These are phyloP conservation scores for Limanda limanda DNA, from an alignment of 2,113 vertebrate genomes.

Conservation along the genomic window DNA sequence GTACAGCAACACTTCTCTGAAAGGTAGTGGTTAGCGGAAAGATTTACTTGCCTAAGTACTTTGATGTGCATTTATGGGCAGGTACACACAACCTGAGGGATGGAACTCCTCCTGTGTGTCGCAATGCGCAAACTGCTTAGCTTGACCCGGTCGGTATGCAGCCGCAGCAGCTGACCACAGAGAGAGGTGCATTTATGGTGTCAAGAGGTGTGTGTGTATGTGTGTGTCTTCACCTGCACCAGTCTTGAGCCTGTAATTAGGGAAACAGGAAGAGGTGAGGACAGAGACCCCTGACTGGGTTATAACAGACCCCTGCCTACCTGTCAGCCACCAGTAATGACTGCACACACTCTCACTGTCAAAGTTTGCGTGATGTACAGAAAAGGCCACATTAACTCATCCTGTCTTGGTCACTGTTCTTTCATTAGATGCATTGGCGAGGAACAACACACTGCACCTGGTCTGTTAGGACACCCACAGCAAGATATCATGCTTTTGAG, in stretches of 20 bases:
- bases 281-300: slow-evolving; percentile 18
- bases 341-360: slow-evolving; percentile 50
- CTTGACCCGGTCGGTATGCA: slow-evolving; percentile 48
- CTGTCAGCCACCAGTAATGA: slow-evolving; percentile 31
- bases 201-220: slow-evolving; percentile 35
- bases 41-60: not conserved
- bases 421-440: not conserved
- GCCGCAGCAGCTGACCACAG: slow-evolving; percentile 34
- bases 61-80: slow-evolving; percentile 1
- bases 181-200: slow-evolving; percentile 50
- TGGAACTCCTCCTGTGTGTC: slow-evolving; percentile 8
- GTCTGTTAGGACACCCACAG: not conserved
- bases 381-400: not conserved
- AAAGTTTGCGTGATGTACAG: not conserved
- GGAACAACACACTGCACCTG: not conserved
- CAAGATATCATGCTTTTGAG: not conserved
- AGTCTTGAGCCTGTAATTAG: slow-evolving; percentile 59
- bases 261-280: slow-evolving; percentile 56
- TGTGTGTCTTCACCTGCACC: slow-evolving; percentile 18
- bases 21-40: slow-evolving; percentile 1
- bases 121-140: slow-evolving; percentile 17
- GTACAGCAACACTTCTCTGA: not conserved
- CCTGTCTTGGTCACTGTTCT: not conserved
- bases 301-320: slow-evolving; percentile 21
- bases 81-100: slow-evolving; percentile 1